phyloP scores from a whole-genome alignment of 2,888 invertebrate genomes.

The Emmelina monodactyla region DNA sequence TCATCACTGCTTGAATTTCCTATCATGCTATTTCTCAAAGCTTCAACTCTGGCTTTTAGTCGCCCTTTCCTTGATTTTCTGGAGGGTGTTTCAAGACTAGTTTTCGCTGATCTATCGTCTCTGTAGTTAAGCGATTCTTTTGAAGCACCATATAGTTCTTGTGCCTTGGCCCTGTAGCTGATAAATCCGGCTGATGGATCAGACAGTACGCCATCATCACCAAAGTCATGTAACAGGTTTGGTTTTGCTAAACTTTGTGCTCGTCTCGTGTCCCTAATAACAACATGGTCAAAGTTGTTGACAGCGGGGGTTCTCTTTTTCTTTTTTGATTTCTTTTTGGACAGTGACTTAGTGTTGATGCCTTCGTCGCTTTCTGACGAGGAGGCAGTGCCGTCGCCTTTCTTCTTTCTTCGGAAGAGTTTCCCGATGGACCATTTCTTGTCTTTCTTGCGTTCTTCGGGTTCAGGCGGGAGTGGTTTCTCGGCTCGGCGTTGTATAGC shows the following conservation, averaged over 20 bases:
- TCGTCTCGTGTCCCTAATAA: slow-evolving; percentile 59
- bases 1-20: slow-evolving; percentile 76
- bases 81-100: slow-evolving; percentile 56
- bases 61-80: slow-evolving; percentile 66
- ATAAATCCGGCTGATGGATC: slow-evolving; percentile 65
- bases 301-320: slow-evolving; percentile 61
- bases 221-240: slow-evolving; percentile 30
- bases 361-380: slow-evolving; percentile 62
- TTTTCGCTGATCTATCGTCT: slow-evolving; percentile 50
- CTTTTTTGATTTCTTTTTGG: slow-evolving; percentile 55
- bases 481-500: slow-evolving; percentile 41
- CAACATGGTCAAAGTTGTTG: slow-evolving; percentile 73
- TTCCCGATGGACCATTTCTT: slow-evolving; percentile 86
- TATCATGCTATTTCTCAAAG: slow-evolving; percentile 68
- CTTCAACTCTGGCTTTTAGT: slow-evolving; percentile 73
- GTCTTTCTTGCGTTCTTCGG: slow-evolving; percentile 62
- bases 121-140: slow-evolving; percentile 44
- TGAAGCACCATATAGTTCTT: slow-evolving; percentile 37
- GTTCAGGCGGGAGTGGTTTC: slow-evolving; percentile 33
- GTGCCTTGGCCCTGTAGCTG: slow-evolving; percentile 44
- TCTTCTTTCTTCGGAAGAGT: slow-evolving; percentile 78
- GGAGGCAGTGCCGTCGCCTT: slow-evolving; percentile 67
- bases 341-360: slow-evolving; percentile 43
- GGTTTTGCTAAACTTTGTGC: slow-evolving; percentile 57
- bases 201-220: slow-evolving; percentile 64